Percentiles rank a stretch among this genome's conserved stretches.
These are phyloP conservation scores for Drosophila pandora DNA, from an alignment of 1,140 invertebrate genomes.

Conservation along the genomic window DNA sequence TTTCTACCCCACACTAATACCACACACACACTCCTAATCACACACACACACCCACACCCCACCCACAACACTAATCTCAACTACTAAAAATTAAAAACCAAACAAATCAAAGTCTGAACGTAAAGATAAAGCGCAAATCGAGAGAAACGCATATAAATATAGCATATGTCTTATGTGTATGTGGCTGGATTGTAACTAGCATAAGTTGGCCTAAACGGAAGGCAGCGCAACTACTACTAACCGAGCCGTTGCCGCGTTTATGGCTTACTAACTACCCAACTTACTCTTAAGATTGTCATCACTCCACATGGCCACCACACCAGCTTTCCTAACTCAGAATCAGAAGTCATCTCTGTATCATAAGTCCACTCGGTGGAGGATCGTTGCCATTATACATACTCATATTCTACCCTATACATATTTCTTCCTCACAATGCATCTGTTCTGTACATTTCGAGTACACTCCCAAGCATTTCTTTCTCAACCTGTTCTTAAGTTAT, in stretches of 20 bases:
- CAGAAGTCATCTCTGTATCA: constrained; percentile 41
- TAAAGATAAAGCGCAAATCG: constrained; percentile 46
- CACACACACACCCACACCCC: constrained; percentile 26
- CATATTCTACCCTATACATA: not conserved
- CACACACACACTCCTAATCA: constrained; percentile 9
- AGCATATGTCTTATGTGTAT: constrained; percentile 74
- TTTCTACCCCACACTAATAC: constrained; percentile 60
- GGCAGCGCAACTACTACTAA: constrained; percentile 34
- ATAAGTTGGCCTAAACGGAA: constrained; percentile 61
- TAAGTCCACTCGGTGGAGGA: constrained; percentile 35
- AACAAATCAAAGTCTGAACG: constrained; percentile 35
- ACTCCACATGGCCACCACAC: constrained; percentile 28
- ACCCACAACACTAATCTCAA: constrained; percentile 54
- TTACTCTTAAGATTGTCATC: constrained; percentile 66
- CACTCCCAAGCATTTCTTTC: constrained; percentile 10
- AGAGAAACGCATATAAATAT: constrained; percentile 63
- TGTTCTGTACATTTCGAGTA: constrained; percentile 48
- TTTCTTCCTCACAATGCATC: not conserved
- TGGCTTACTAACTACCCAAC: constrained; percentile 50
- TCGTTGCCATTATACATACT: constrained; percentile 20
- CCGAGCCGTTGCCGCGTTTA: constrained; percentile 53
- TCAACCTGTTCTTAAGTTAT: constrained; percentile 3
- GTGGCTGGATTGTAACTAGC: constrained; percentile 79
- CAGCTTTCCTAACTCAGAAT: constrained; percentile 13
- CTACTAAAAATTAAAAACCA: constrained; percentile 42